Percentiles rank a stretch among this genome's conserved stretches.
phyloP scores from a whole-genome alignment of 2,888 invertebrate species.

The Ditylenchus weischeri region DNA sequence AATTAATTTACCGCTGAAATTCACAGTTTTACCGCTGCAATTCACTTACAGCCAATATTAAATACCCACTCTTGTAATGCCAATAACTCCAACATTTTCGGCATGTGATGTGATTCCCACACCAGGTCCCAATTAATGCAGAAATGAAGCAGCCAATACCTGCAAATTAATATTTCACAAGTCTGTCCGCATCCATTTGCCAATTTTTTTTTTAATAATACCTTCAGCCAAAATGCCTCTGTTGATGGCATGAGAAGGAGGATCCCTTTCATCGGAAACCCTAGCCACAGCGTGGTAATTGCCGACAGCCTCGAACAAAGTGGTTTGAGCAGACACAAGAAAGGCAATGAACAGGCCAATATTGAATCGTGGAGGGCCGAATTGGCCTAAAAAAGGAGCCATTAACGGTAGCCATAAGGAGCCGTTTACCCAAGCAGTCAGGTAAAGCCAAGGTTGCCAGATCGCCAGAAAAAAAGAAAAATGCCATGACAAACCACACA shows the following conservation, averaged over 20 bases:
- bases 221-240: conserved; percentile 77
- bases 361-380: conserved; percentile 50
- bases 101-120: conserved; percentile 83
- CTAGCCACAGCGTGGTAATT: conserved; percentile 84
- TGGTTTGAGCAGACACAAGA: conserved; percentile 54
- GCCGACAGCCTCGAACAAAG: conserved; percentile 55
- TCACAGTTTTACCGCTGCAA: no score
- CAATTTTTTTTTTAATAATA: conserved; percentile 19
- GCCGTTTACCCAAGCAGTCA: no score
- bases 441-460: no score
- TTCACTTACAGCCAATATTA: conserved; percentile 3
- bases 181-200: no score
- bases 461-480: no score
- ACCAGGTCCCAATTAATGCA: conserved; percentile 79
- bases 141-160: conserved; percentile 70
- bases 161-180: not conserved
- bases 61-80: conserved; percentile 72
- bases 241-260: conserved; percentile 81
- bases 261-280: conserved; percentile 72
- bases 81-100: conserved; percentile 84
- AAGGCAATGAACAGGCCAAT: conserved; percentile 49
- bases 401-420: no score
- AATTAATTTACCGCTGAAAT: no score
- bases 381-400: conserved; percentile 39
- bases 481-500: no score